Evolutionary conservation across 2,797 vertebrate genomes (phyloP).

Genomic region (Hyperoplus immaculatus): DNA sequence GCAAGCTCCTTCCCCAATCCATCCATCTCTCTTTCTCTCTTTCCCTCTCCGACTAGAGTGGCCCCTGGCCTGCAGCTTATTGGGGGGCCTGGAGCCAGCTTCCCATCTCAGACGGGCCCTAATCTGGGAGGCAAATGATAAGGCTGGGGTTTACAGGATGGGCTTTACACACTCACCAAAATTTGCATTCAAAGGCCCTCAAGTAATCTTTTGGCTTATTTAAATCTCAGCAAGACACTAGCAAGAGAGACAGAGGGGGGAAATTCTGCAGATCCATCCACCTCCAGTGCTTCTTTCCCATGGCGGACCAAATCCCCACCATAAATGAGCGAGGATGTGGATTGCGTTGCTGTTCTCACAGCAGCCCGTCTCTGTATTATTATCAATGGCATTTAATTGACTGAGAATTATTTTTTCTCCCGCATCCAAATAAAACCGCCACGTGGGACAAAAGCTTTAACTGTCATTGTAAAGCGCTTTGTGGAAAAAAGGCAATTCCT

Average conservation of each 20-base stretch:
- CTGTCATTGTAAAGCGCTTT: slow-evolving; percentile 58
- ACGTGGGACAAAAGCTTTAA: slow-evolving; percentile 65
- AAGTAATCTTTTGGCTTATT: slow-evolving; percentile 88
- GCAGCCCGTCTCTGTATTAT: slow-evolving; percentile 73
- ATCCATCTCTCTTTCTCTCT: slow-evolving; percentile 48
- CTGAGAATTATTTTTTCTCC: slow-evolving; percentile 66
- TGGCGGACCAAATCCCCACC: slow-evolving; percentile 78
- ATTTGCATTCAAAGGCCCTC: slow-evolving; percentile 88
- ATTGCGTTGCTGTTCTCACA: slow-evolving; percentile 66
- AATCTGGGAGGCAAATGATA: slow-evolving; percentile 86
- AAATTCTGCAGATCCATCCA: slow-evolving; percentile 77
- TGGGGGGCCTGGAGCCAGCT: slow-evolving; percentile 78
- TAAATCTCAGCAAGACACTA: slow-evolving; percentile 86
- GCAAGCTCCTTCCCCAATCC: slow-evolving; percentile 35
- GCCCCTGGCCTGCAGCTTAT: slow-evolving; percentile 80
- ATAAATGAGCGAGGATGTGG: slow-evolving; percentile 73
- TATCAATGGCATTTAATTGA: slow-evolving; percentile 83
- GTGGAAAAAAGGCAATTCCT: slow-evolving; percentile 41
- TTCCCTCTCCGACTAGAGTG: slow-evolving; percentile 59
- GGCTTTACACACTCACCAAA: slow-evolving; percentile 79
- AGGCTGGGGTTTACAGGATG: slow-evolving; percentile 83
- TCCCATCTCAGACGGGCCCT: slow-evolving; percentile 79
- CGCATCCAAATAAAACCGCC: slow-evolving; percentile 73
- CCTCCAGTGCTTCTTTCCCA: slow-evolving; percentile 79
- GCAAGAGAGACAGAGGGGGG: slow-evolving; percentile 53